These are phyloP conservation scores for Anarrhichthys ocellatus DNA, from an alignment of 2,113 vertebrate genomes.

Conservation along the genomic window DNA sequence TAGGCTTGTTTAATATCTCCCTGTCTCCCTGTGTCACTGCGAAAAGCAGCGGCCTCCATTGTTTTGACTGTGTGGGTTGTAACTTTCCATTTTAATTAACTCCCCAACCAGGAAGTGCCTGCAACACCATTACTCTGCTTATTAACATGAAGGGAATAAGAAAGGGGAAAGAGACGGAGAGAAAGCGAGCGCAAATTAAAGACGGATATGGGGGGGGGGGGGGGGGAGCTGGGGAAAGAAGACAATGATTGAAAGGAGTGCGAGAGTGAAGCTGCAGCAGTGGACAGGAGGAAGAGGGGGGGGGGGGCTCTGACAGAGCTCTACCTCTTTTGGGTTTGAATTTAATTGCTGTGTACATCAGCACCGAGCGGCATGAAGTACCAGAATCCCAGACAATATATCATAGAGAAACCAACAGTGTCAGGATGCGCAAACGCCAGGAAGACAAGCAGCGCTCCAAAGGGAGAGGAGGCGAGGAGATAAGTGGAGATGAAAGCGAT, in stretches of 20 bases:
- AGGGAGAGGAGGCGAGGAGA: constrained; percentile 67
- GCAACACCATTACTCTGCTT: constrained; percentile 70
- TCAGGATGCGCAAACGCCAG: constrained; percentile 53
- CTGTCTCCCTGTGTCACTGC: constrained; percentile 66
- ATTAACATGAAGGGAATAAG: constrained; percentile 74
- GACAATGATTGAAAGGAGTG: constrained; percentile 73
- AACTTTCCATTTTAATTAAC: constrained; percentile 86
- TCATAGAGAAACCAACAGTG: constrained; percentile 75
- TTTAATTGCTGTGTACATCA: constrained; percentile 81
- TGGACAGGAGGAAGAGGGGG: constrained; percentile 2
- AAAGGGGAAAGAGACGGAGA: constrained; percentile 24
- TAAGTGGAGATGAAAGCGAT: constrained; percentile 78
- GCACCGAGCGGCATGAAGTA: constrained; percentile 60
- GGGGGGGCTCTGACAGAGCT: constrained; percentile 27
- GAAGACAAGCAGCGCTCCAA: constrained; percentile 67
- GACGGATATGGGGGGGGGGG: constrained; percentile 31
- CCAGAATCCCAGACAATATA: constrained; percentile 71
- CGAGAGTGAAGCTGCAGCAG: constrained; percentile 27
- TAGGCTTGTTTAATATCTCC: constrained; percentile 81
- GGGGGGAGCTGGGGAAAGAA: constrained; percentile 8
- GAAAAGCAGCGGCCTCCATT: constrained; percentile 73
- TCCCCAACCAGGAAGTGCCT: constrained; percentile 76
- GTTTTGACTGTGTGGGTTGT: constrained; percentile 83
- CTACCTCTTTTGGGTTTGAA: constrained; percentile 68
- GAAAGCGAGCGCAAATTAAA: constrained; percentile 37